Conservation (phyloP, 35 echinoderm and acorn worm genomes). For the Apostichopus japonicus region DNA sequence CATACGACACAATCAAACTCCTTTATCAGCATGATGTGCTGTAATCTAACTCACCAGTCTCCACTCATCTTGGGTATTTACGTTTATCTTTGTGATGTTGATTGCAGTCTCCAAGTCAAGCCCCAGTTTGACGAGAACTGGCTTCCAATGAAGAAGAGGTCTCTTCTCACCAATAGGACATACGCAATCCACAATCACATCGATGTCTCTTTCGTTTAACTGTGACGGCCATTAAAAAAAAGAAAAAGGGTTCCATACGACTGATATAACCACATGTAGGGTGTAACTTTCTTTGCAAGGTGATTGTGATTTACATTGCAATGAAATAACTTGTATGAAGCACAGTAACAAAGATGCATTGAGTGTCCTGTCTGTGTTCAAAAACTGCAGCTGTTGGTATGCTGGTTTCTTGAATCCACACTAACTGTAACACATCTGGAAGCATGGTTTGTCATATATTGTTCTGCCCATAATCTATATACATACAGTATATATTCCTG, state of each 20-base stretch:
- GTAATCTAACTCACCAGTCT: background rate
- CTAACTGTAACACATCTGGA: background rate
- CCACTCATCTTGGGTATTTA: background rate
- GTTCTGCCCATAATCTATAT: too few species aligned
- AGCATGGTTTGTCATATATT: background rate
- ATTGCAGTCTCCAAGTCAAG: background rate
- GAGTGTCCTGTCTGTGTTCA: too few species aligned
- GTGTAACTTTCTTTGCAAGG: too few species aligned
- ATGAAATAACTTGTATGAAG: too few species aligned
- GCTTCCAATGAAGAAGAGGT: constrained; percentile 14
- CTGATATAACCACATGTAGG: too few species aligned
- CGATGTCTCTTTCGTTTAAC: background rate
- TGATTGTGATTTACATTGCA: too few species aligned
- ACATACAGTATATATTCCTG: too few species aligned
- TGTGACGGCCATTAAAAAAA: background rate
- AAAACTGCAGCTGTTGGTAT: background rate
- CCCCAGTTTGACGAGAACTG: constrained; percentile 8
- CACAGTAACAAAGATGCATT: too few species aligned
- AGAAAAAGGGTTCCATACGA: background rate
- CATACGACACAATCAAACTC: too few species aligned
- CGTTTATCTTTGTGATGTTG: background rate
- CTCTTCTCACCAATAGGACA: background rate
- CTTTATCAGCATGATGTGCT: too few species aligned
- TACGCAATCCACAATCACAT: background rate
- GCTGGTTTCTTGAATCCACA: background rate